phyloP scores from a whole-genome alignment of 2,888 invertebrate species.

The Blomia tropicalis region DNA sequence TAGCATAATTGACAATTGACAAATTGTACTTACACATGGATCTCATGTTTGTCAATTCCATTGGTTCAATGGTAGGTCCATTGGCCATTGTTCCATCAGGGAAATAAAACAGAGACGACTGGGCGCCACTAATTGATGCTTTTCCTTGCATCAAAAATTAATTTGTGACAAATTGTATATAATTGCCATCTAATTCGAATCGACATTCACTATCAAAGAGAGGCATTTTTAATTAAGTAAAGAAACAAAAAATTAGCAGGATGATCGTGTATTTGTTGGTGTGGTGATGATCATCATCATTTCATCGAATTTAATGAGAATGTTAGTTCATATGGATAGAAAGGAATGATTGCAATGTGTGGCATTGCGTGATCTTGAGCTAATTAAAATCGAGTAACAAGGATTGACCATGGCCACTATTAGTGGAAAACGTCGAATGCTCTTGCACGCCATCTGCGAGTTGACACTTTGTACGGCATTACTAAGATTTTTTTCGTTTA shows the following conservation, averaged over 20 bases:
- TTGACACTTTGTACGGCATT: not conserved
- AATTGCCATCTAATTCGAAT: not conserved
- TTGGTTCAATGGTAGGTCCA: too few relatives aligned
- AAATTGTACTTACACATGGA: not conserved
- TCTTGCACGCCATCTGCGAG: not conserved
- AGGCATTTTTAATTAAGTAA: not conserved
- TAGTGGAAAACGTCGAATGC: not conserved
- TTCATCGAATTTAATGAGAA: too few relatives aligned
- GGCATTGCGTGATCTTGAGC: not conserved
- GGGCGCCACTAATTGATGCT: not conserved
- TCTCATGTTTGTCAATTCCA: not conserved
- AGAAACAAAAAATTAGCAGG: too few relatives aligned
- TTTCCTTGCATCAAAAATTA: not conserved
- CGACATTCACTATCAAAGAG: not conserved
- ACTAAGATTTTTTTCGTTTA: too few relatives aligned
- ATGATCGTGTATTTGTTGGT: too few relatives aligned
- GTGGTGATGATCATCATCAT: too few relatives aligned
- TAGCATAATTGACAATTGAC: conserved; percentile 1
- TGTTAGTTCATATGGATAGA: too few relatives aligned
- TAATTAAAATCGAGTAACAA: not conserved
- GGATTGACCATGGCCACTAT: not conserved
- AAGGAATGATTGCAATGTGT: too few relatives aligned
- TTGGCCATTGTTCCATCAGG: too few relatives aligned
- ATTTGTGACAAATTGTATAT: not conserved
- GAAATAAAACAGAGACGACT: too few relatives aligned